Evolutionary conservation across 2,113 vertebrate genomes (phyloP).

Genomic region (Chamaetylas fuelleborni): DNA sequence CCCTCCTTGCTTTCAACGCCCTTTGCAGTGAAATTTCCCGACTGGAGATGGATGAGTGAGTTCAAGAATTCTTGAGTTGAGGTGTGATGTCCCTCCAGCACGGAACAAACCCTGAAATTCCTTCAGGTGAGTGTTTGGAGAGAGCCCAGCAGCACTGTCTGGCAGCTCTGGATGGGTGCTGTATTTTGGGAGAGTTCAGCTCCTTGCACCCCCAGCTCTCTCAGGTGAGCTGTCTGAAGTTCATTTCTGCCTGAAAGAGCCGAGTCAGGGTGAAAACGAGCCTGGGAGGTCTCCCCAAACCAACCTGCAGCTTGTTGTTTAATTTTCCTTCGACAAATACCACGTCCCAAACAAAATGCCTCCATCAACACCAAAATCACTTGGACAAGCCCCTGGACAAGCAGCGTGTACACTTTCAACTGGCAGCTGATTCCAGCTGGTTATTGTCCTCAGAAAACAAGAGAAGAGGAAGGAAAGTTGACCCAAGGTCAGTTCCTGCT

Average conservation of each 20-base stretch:
- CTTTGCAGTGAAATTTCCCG: background rate
- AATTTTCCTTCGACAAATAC: background rate
- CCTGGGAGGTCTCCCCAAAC: background rate
- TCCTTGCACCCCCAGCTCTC: background rate
- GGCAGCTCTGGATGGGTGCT: background rate
- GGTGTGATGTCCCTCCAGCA: background rate
- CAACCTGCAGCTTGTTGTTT: background rate
- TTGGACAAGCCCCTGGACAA: background rate
- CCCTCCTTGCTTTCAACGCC: background rate
- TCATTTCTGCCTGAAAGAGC: background rate
- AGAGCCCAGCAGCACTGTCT: background rate
- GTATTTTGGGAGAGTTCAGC: background rate
- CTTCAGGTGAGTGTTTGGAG: background rate
- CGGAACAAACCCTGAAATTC: background rate
- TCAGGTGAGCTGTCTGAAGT: background rate
- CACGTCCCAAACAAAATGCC: background rate
- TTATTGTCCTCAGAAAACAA: background rate
- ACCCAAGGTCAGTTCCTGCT: slow-evolving; percentile 40
- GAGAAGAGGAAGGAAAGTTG: slow-evolving; percentile 15
- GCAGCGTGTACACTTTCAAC: background rate
- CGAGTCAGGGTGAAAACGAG: background rate
- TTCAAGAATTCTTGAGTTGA: background rate
- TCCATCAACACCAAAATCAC: slow-evolving; percentile 18
- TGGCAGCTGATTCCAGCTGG: background rate
- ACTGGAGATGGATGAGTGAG: background rate